Evolutionary conservation across 2,113 vertebrate genomes (phyloP).

Genomic region (Eurystomus gularis): DNA sequence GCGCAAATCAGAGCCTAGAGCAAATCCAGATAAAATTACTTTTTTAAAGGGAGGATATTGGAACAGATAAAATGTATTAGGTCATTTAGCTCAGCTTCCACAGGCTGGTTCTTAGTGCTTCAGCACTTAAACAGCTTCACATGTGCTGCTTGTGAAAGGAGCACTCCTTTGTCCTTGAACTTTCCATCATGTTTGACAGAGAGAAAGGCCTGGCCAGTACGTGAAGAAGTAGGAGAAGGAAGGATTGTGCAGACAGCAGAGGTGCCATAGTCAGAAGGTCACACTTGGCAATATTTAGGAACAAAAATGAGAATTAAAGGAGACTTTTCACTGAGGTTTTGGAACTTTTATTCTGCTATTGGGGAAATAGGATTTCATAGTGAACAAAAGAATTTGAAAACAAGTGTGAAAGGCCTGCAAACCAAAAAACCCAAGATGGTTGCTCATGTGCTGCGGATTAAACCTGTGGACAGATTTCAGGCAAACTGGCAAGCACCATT

Average conservation of each 20-base stretch:
- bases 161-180: background rate
- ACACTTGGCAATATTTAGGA: background rate
- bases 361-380: background rate
- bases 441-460: background rate
- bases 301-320: background rate
- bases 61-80: background rate
- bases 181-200: background rate
- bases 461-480: background rate
- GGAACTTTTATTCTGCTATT: background rate
- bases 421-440: background rate
- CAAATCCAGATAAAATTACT: background rate
- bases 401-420: background rate
- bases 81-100: background rate
- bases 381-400: background rate
- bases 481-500: background rate
- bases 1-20: background rate
- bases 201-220: background rate
- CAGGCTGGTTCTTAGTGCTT: background rate
- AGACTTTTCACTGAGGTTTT: background rate
- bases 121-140: background rate
- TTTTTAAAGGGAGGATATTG: background rate
- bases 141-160: background rate
- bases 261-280: background rate
- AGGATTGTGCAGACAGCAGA: background rate
- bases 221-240: background rate